Conservation (phyloP, 2,797 vertebrate genomes). For the Spea hammondii region DNA sequence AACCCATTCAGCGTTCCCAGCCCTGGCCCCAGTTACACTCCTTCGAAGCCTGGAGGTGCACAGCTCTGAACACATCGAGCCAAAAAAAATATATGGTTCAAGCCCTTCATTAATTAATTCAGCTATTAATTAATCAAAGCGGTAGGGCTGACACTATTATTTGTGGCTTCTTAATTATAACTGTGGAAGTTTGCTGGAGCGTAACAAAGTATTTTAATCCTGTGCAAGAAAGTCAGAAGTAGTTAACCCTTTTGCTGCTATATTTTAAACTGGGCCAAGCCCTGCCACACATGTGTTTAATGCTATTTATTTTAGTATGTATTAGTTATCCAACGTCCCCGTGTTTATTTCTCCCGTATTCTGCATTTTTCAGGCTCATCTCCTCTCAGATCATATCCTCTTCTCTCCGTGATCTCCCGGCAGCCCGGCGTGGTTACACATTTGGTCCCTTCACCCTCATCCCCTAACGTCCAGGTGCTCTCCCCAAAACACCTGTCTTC, state of each 20-base stretch:
- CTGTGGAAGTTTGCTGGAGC: not conserved
- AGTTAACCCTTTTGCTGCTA: not conserved
- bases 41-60: constrained; percentile 46
- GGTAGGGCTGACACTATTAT: constrained; percentile 31
- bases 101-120: constrained; percentile 32
- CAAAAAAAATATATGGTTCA: constrained; percentile 29
- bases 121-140: constrained; percentile 39
- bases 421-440: constrained; percentile 78
- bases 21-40: constrained; percentile 41
- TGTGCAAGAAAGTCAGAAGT: not conserved
- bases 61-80: constrained; percentile 6
- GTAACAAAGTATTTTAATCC: not conserved
- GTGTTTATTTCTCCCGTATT: not conserved
- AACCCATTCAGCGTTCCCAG: constrained; percentile 26
- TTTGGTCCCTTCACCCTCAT: constrained; percentile 71
- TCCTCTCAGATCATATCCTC: constrained; percentile 82
- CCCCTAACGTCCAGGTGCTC: constrained; percentile 57
- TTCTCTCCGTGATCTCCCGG: constrained; percentile 87
- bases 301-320: too few species aligned
- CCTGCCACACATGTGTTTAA: too few species aligned
- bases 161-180: constrained; percentile 43
- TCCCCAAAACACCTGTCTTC: constrained; percentile 62
- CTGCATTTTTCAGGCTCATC: constrained; percentile 74
- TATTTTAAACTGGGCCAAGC: too few species aligned
- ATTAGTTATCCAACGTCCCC: not conserved